phyloP scores from a whole-genome alignment of 2,113 vertebrate species.

The Sylvia atricapilla region DNA sequence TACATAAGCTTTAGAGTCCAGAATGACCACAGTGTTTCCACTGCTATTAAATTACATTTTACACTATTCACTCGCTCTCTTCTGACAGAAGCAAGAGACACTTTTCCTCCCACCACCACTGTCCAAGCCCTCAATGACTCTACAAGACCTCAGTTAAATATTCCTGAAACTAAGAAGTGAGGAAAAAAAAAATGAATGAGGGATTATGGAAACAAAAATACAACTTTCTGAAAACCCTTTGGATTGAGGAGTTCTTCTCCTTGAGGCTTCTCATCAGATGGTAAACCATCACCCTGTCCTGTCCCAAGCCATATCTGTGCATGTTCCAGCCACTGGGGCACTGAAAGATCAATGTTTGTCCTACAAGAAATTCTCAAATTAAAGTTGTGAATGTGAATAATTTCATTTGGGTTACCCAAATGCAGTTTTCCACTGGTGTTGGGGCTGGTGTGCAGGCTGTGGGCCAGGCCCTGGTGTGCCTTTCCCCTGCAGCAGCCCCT shows the following conservation, averaged over 20 bases:
- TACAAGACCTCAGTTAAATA: not conserved
- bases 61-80: not conserved
- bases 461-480: not conserved
- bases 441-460: not conserved
- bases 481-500: not conserved
- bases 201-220: not conserved
- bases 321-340: fast-evolving
- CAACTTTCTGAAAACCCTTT: not conserved
- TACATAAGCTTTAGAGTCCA: not conserved
- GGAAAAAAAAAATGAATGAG: fast-evolving
- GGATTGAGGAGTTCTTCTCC: not conserved
- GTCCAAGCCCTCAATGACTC: not conserved
- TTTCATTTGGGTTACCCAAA: not conserved
- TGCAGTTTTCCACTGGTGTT: fast-evolving
- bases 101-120: not conserved
- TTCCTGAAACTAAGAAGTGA: not conserved
- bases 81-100: not conserved
- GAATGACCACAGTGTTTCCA: not conserved
- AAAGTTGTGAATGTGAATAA: not conserved
- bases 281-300: not conserved
- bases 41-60: not conserved
- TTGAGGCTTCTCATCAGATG: not conserved
- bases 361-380: not conserved
- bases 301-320: not conserved
- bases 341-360: not conserved